These are phyloP conservation scores for Dromaius novaehollandiae DNA, from an alignment of 2,113 vertebrate species.

Conservation along the genomic window DNA sequence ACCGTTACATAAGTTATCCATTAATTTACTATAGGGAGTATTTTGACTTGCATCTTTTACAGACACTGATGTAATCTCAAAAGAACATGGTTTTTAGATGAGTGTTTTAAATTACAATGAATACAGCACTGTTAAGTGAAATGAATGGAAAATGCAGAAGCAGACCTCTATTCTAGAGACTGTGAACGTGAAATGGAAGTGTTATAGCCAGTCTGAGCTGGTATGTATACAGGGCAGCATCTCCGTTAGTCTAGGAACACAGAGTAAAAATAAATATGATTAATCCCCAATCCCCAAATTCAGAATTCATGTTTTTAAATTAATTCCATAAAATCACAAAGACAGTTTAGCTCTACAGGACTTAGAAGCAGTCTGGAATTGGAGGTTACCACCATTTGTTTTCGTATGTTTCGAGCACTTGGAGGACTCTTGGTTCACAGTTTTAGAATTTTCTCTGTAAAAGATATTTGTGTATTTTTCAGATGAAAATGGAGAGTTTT, in stretches of 20 bases:
- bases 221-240: neutral
- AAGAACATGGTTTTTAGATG: neutral
- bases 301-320: neutral
- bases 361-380: neutral
- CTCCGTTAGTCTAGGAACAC: fast-evolving
- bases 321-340: neutral
- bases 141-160: neutral
- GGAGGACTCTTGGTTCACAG: neutral
- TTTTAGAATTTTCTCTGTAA: neutral
- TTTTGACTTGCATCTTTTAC: neutral
- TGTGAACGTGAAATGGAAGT: neutral
- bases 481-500: neutral
- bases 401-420: neutral
- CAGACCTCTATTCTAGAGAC: neutral
- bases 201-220: neutral
- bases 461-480: neutral
- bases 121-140: neutral
- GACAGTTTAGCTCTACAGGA: neutral
- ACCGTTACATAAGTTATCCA: neutral
- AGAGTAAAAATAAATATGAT: neutral
- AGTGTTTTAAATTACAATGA: neutral
- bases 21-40: slow-evolving; percentile 2
- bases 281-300: neutral
- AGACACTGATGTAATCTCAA: neutral
- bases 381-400: fast-evolving